These are phyloP conservation scores for Trissolcus japonicus DNA, from an alignment of 2,888 invertebrate genomes.

Conservation along the genomic window DNA sequence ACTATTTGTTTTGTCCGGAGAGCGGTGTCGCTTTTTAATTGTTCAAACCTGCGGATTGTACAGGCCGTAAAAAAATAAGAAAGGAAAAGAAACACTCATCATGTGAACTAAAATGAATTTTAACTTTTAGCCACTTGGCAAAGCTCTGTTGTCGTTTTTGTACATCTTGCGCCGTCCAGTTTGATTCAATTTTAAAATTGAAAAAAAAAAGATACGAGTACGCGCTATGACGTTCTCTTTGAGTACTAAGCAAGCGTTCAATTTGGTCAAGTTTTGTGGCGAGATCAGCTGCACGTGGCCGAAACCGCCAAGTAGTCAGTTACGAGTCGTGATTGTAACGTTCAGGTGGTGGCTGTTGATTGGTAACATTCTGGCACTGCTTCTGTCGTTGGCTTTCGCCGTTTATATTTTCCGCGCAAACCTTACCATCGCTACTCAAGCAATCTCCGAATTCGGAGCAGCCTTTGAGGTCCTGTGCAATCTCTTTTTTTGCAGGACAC, in stretches of 20 bases:
- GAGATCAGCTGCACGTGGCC: slow-evolving; percentile 64
- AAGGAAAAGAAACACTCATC: too few species aligned
- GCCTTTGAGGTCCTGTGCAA: slow-evolving; percentile 63
- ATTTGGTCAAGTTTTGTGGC: slow-evolving; percentile 54
- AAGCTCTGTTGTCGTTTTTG: too few species aligned
- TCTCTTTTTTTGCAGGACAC: slow-evolving; percentile 61
- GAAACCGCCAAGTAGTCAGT: slow-evolving; percentile 10
- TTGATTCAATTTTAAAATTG: too few species aligned
- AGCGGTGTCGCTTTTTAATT: too few species aligned
- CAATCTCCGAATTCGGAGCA: slow-evolving; percentile 64
- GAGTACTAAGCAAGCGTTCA: slow-evolving; percentile 35
- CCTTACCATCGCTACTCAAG: slow-evolving; percentile 59
- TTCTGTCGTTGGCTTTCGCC: slow-evolving; percentile 61
- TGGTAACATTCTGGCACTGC: slow-evolving; percentile 56
- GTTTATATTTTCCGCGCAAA: slow-evolving; percentile 60
- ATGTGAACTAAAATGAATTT: too few species aligned
- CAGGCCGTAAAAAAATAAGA: too few species aligned
- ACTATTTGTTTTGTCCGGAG: too few species aligned
- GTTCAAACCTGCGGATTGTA: too few species aligned
- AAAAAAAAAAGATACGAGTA: too few species aligned
- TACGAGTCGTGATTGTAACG: slow-evolving; percentile 48
- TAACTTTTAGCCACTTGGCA: too few species aligned
- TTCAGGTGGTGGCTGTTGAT: slow-evolving; percentile 59
- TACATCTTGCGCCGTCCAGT: too few species aligned
- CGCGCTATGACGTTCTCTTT: slow-evolving; percentile 2